Conservation (phyloP, 2,113 vertebrate genomes). For the Leptocoma aspasia region DNA sequence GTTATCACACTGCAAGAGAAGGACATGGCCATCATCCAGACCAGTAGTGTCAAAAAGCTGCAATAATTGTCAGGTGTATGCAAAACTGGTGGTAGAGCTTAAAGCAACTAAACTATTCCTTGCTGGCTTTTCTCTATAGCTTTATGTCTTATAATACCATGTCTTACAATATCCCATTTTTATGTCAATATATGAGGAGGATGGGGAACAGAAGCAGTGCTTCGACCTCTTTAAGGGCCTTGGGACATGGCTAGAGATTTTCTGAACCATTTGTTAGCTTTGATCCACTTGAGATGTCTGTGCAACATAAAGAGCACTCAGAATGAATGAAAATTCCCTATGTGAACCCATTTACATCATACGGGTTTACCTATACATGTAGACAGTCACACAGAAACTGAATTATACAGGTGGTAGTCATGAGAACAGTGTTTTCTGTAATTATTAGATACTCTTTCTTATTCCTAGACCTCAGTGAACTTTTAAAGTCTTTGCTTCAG, state of each 20-base stretch:
- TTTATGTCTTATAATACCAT: background rate
- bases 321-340: background rate
- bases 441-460: background rate
- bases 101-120: background rate
- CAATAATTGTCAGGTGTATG: background rate
- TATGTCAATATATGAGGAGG: background rate
- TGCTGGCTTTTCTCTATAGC: background rate
- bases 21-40: background rate
- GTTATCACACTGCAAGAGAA: background rate
- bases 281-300: background rate
- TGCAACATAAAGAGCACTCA: background rate
- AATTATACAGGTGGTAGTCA: background rate
- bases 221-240: background rate
- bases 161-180: background rate
- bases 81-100: background rate
- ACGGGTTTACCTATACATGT: background rate
- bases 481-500: background rate
- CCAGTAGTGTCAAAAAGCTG: background rate
- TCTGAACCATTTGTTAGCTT: background rate
- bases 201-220: background rate
- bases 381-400: accelerated
- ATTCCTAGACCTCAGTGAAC: background rate
- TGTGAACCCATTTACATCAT: background rate
- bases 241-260: background rate
- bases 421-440: background rate